These are phyloP conservation scores for Lethenteron reissneri DNA, from an alignment of 2,113 vertebrate species.

Conservation along the genomic window DNA sequence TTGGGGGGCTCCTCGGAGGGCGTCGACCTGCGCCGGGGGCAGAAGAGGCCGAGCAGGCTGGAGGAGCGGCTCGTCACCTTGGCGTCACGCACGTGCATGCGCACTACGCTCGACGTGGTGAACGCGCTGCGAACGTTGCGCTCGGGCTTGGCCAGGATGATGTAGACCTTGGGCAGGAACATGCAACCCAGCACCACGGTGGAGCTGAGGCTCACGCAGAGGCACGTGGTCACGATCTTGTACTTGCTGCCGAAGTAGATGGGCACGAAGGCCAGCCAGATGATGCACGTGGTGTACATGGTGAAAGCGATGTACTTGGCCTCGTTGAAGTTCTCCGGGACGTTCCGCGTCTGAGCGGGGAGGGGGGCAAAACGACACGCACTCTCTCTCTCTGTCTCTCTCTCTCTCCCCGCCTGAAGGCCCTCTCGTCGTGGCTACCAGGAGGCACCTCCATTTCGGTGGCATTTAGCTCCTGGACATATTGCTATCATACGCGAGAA, in stretches of 20 bases:
- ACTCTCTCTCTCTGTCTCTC: too few relatives aligned
- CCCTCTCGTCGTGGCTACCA: too few relatives aligned
- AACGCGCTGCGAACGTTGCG: conserved; percentile 96
- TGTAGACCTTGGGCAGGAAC: conserved; percentile 99
- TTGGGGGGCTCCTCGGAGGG: too few relatives aligned
- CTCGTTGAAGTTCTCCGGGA: conserved; percentile 94
- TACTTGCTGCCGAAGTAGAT: conserved; percentile 99
- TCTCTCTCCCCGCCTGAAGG: too few relatives aligned
- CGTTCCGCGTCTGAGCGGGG: conserved; percentile 45
- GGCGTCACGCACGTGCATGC: conserved; percentile 94
- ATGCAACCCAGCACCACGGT: conserved; percentile 93
- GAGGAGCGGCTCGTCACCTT: conserved; percentile 59
- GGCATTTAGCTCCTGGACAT: too few relatives aligned
- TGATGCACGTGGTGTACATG: conserved; percentile 98
- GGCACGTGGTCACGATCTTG: conserved; percentile 98
- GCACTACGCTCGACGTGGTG: conserved; percentile 89
- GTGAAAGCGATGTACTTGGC: conserved; percentile 97
- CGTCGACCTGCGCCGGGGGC: too few relatives aligned
- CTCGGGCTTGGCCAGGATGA: conserved; percentile 93
- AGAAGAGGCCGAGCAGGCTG: conserved; percentile 78
- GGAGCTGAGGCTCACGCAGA: conserved; percentile 88
- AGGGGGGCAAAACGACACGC: background rate
- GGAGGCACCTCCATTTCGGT: too few relatives aligned
- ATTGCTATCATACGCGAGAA: too few relatives aligned
- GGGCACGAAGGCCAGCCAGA: conserved; percentile 94